A percentile compares a stretch with the other conserved stretches of the same genome.
These are phyloP conservation scores for Amphimedon queenslandica DNA, from an alignment of 37 sponge, comb jelly and placozoan species.

Conservation along the genomic window DNA sequence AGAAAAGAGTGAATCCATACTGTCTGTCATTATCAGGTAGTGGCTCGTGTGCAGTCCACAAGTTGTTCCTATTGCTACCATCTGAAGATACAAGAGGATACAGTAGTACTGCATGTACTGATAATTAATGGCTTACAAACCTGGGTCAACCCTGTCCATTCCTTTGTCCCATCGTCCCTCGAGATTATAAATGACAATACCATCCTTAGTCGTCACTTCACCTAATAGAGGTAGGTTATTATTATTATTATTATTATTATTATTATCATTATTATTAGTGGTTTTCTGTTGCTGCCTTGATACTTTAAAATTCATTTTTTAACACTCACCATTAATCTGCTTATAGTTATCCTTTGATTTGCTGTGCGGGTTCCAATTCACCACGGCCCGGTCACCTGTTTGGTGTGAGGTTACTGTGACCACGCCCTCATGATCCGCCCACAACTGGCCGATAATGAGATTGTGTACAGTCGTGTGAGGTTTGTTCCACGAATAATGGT, in stretches of 20 bases:
- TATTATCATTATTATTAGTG: no score
- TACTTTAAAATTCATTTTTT: background rate
- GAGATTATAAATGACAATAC: conserved; percentile 24
- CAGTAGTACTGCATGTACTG: background rate
- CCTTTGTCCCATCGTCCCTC: conserved; percentile 84
- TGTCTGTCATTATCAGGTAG: conserved; percentile 62
- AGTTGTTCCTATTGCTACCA: conserved; percentile 32
- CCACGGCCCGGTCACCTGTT: conserved; percentile 76
- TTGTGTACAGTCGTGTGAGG: conserved; percentile 90
- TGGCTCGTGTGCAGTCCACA: conserved; percentile 56
- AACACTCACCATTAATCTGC: conserved; percentile 50
- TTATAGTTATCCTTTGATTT: conserved; percentile 66
- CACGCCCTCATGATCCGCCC: conserved; percentile 94
- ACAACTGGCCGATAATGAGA: conserved; percentile 82
- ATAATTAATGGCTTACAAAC: no score
- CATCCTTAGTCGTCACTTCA: background rate
- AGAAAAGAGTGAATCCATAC: conserved; percentile 88
- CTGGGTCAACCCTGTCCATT: conserved; percentile 33
- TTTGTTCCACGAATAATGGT: conserved; percentile 91
- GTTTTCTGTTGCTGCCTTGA: background rate
- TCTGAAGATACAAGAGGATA: conserved; percentile 4
- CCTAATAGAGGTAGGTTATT: background rate
- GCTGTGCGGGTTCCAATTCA: conserved; percentile 67
- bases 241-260: background rate
- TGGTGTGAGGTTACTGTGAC: conserved; percentile 76